These are phyloP conservation scores for Tiphia femorata DNA, from an alignment of 2,888 invertebrate genomes.

Conservation along the genomic window DNA sequence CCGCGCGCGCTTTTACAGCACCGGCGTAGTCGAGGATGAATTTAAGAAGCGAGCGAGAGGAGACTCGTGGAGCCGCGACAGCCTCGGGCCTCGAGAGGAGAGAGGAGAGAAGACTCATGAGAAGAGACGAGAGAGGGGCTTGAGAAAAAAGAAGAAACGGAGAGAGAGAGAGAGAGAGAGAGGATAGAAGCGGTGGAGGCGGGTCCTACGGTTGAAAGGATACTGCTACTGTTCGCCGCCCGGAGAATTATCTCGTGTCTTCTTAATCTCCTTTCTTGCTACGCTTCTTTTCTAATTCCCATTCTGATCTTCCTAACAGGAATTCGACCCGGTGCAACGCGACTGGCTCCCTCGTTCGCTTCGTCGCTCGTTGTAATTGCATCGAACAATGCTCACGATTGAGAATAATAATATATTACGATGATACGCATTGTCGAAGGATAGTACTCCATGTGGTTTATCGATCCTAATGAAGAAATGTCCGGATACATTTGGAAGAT, in stretches of 20 bases:
- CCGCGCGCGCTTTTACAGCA: slow-evolving; percentile 57
- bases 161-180: not conserved
- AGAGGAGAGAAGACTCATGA: too few relatives aligned
- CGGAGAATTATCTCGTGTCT: slow-evolving; percentile 38
- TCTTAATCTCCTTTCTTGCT: slow-evolving; percentile 8
- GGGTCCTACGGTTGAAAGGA: slow-evolving; percentile 49
- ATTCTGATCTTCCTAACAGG: too few relatives aligned
- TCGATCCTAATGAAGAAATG: too few relatives aligned
- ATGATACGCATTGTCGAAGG: too few relatives aligned
- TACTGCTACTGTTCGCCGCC: slow-evolving; percentile 58
- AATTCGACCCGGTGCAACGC: too few relatives aligned
- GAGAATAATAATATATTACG: too few relatives aligned
- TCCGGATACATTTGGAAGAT: too few relatives aligned
- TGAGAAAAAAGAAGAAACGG: not conserved
- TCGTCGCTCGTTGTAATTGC: too few relatives aligned
- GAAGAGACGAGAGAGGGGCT: not conserved
- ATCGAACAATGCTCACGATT: too few relatives aligned
- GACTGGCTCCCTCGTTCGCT: too few relatives aligned
- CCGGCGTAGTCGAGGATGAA: slow-evolving; percentile 34
- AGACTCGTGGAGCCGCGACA: not conserved
- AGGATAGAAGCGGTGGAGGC: slow-evolving; percentile 35
- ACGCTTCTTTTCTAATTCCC: too few relatives aligned
- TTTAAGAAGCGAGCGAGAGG: slow-evolving; percentile 40
- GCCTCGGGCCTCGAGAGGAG: not conserved
- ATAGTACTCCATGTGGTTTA: too few relatives aligned